Evolutionary conservation across 2,113 vertebrate genomes (phyloP).

Genomic region (Eudyptes chrysolophus): DNA sequence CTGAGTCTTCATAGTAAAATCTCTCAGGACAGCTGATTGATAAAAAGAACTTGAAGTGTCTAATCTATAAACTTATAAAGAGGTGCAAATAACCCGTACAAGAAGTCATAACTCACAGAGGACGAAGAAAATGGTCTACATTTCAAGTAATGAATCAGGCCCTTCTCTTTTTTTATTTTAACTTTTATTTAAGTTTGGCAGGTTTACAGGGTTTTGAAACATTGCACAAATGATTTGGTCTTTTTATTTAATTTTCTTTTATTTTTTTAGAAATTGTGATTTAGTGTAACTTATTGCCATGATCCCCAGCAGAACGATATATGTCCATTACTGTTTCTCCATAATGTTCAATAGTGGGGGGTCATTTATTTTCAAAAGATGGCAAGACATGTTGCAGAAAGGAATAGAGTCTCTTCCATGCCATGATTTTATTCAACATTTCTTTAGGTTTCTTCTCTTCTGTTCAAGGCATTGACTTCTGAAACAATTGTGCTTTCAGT

Average conservation of each 20-base stretch:
- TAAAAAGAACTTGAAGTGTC: background rate
- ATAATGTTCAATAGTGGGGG: background rate
- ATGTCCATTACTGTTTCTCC: background rate
- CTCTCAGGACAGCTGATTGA: constrained; percentile 20
- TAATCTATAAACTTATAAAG: constrained; percentile 8
- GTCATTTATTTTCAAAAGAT: background rate
- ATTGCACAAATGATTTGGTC: background rate
- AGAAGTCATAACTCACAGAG: background rate
- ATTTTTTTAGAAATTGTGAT: background rate
- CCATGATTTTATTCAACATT: background rate
- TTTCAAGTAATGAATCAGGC: background rate
- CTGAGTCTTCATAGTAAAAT: background rate
- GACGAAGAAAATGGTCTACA: background rate
- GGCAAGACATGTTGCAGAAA: background rate
- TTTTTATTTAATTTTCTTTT: background rate
- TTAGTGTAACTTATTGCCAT: background rate
- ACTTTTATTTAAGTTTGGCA: background rate
- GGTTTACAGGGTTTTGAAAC: background rate
- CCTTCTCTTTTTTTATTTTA: background rate
- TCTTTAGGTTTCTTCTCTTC: background rate
- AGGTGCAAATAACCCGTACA: constrained; percentile 7
- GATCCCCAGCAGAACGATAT: background rate
- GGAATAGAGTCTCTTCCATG: background rate
- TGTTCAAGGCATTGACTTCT: background rate
- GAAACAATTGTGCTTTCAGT: background rate